Conservation (phyloP, 1,140 invertebrate genomes). For the Aricia agestis region DNA sequence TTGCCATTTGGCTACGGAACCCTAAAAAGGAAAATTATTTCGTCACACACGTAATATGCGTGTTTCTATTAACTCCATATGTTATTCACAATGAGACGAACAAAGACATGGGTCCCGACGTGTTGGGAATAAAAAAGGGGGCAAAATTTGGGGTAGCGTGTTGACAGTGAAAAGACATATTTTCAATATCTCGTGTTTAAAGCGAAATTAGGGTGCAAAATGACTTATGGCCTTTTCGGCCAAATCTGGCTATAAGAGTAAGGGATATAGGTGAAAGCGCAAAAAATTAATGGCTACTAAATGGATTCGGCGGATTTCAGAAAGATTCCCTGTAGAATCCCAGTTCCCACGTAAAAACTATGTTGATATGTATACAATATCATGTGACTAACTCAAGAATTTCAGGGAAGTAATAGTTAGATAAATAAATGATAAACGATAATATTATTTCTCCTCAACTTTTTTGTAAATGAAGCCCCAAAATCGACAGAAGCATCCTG, state of each 20-base stretch:
- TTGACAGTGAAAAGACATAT: neutral
- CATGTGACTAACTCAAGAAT: too few relatives aligned
- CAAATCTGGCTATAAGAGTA: neutral
- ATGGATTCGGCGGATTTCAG: neutral
- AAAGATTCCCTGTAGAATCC: too few relatives aligned
- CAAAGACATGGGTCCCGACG: neutral
- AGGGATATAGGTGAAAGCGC: too few relatives aligned
- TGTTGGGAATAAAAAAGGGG: constrained; percentile 8
- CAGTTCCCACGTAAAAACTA: too few relatives aligned
- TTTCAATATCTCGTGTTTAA: neutral
- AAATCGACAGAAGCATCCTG: too few relatives aligned
- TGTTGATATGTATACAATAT: too few relatives aligned
- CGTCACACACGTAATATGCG: neutral
- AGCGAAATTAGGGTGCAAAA: neutral
- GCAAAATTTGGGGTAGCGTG: constrained; percentile 4
- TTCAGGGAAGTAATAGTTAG: too few relatives aligned
- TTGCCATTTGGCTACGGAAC: too few relatives aligned
- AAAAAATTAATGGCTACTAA: neutral
- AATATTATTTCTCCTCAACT: too few relatives aligned
- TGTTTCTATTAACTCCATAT: constrained; percentile 7
- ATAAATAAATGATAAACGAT: too few relatives aligned
- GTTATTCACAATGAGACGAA: constrained; percentile 10
- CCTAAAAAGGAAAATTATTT: neutral
- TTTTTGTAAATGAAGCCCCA: too few relatives aligned
- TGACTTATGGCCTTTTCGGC: neutral